Evolutionary conservation across 2,797 vertebrate genomes (phyloP).

Genomic region (Cynopterus sphinx): DNA sequence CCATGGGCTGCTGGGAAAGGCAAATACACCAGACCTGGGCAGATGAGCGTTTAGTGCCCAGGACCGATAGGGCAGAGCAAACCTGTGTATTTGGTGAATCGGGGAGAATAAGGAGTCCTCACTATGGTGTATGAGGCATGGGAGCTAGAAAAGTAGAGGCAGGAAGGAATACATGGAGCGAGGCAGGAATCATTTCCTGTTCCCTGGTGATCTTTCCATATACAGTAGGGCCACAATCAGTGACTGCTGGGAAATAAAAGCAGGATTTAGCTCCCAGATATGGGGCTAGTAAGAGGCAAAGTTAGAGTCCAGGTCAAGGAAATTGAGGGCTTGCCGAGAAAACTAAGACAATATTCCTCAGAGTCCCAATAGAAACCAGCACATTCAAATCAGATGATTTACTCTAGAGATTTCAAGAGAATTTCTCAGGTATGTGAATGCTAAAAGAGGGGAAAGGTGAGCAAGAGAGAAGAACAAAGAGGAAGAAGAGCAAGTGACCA

Average conservation of each 20-base stretch:
- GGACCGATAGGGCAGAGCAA: background rate
- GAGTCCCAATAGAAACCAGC: background rate
- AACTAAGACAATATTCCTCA: background rate
- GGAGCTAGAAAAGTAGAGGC: no score
- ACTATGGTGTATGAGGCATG: no score
- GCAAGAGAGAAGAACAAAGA: background rate
- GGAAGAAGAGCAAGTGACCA: background rate
- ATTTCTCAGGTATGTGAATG: background rate
- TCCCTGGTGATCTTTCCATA: background rate
- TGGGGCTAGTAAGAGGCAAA: background rate
- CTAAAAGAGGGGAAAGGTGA: background rate
- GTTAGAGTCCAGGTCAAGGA: background rate
- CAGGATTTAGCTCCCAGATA: background rate
- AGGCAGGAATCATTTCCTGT: background rate
- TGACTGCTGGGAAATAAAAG: background rate
- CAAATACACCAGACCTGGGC: background rate
- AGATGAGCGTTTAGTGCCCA: background rate
- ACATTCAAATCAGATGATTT: background rate
- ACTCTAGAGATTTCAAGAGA: background rate
- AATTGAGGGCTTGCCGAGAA: background rate
- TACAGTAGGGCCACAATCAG: background rate
- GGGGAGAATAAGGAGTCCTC: no score
- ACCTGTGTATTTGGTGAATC: no score
- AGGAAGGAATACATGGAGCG: no score
- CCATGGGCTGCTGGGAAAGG: background rate